A percentile compares a stretch with the other conserved stretches of the same genome.
Evolutionary conservation across 2,888 invertebrate species (phyloP).

Genomic region (Drosophila atroscutellata): DNA sequence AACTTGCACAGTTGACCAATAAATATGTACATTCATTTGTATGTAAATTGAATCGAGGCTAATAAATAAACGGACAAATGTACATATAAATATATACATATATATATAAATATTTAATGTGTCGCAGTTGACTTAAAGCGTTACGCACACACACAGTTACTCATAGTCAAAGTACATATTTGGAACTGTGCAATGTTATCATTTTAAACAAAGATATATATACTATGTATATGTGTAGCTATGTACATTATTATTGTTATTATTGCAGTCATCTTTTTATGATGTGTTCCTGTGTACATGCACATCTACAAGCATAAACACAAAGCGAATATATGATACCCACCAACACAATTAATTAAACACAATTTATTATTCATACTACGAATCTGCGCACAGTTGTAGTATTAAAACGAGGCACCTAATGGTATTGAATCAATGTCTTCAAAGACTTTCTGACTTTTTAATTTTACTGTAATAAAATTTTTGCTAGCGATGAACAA

Average conservation of each 20-base stretch:
- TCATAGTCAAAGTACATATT: background rate
- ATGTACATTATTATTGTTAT: background rate
- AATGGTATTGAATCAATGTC: slow-evolving; percentile 27
- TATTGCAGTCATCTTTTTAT: slow-evolving; percentile 24
- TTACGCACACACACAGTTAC: background rate
- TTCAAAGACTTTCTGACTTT: slow-evolving; percentile 24
- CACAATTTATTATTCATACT: slow-evolving; percentile 27
- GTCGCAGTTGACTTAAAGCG: slow-evolving; percentile 13
- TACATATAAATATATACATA: background rate
- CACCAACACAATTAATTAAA: slow-evolving; percentile 11
- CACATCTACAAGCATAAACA: slow-evolving; percentile 4
- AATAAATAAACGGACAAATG: slow-evolving; percentile 7
- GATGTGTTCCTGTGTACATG: slow-evolving; percentile 1
- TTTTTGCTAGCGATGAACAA: slow-evolving; percentile 20
- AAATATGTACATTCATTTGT: slow-evolving; percentile 21
- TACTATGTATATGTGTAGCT: background rate
- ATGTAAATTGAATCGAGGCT: slow-evolving; percentile 3
- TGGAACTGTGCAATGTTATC: slow-evolving; percentile 24
- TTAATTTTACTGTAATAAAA: slow-evolving; percentile 30
- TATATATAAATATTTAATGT: slow-evolving; percentile 3
- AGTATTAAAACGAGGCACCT: slow-evolving; percentile 31
- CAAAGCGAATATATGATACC: slow-evolving; percentile 14
- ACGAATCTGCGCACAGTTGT: slow-evolving; percentile 14
- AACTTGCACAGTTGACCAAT: background rate
- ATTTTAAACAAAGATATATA: slow-evolving; percentile 8